Conservation (phyloP, 2,113 vertebrate genomes). For the Oreochromis niloticus region DNA sequence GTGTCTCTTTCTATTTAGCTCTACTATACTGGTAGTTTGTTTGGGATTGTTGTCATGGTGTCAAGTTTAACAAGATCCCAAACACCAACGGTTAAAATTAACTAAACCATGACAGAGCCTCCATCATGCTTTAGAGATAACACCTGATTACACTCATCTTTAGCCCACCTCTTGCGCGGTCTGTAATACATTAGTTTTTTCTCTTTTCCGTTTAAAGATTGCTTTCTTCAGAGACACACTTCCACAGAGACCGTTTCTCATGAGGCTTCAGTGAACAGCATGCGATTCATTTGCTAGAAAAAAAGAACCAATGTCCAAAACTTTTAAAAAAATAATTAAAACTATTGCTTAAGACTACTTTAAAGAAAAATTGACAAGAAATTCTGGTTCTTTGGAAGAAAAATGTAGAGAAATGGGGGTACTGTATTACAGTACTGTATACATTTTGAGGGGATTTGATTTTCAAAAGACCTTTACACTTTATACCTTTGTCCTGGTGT, state of each 20-base stretch:
- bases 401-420: not conserved
- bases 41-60: not conserved
- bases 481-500: not conserved
- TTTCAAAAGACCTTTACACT: not conserved
- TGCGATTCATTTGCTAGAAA: not conserved
- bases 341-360: not conserved
- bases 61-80: not conserved
- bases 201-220: not conserved
- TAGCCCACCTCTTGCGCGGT: not conserved
- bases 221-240: not conserved
- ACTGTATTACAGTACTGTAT: not conserved
- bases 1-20: not conserved
- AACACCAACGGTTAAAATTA: not conserved
- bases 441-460: not conserved
- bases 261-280: not conserved
- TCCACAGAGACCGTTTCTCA: not conserved
- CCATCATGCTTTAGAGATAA: not conserved
- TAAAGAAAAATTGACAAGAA: not conserved
- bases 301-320: not conserved
- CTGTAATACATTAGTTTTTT: not conserved
- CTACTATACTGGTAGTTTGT: rapidly evolving
- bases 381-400: not conserved
- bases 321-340: not conserved
- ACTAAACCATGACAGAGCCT: not conserved
- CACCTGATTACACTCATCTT: not conserved